Evolutionary conservation across 23 tunicate species (phyloP), one percentile per base, ranked within the genome.

Genomic region (Diplosoma virens): DNA sequence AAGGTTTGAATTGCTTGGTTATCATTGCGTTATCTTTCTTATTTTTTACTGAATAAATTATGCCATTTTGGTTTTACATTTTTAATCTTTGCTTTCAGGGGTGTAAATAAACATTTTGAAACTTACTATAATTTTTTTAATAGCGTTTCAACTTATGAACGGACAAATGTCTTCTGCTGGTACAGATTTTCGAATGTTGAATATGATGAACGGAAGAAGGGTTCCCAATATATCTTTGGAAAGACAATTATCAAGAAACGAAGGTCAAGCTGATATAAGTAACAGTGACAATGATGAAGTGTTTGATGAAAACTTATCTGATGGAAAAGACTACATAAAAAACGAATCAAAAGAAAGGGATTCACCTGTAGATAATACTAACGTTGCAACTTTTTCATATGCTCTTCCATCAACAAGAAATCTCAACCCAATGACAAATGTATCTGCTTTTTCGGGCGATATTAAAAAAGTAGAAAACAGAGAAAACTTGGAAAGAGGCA

Each of bases 241-340:
- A 2, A 23, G 60, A 27, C 37, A 72, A 3, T 28, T 47, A 25
- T 50, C 21, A 4, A 11, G 14, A 29, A 48, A 47, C 27, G 78
- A 72, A 47, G 55, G 7, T 37, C 35, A 36, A 3, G 54, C 6
- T 3, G 65, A 58, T 58, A 7, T 24, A 17, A 7, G 25, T 11
- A 24, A 35, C 7, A n/a, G 22, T 35, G 66, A 47, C 11, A 82
- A 74, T 53, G 81, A 82, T 55, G 87, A 82, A 20, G 87, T 82
- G 58, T 82, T 82, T 67, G 87, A 73, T 20, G 87, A 74, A 9
- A 61, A 37, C 11, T 28, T 41, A 3, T 54, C 75, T 2, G 81
- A 67, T 1, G 46, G 47, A 25, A 64, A 79, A 1, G 32, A 23
- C 66, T 5, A 50, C 33, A 52, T 37, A 30, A 33, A 64, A 20